Percentiles rank a stretch among this genome's conserved stretches.
Evolutionary conservation across 2,888 invertebrate genomes (phyloP).

Genomic region (Erebia palarica): DNA sequence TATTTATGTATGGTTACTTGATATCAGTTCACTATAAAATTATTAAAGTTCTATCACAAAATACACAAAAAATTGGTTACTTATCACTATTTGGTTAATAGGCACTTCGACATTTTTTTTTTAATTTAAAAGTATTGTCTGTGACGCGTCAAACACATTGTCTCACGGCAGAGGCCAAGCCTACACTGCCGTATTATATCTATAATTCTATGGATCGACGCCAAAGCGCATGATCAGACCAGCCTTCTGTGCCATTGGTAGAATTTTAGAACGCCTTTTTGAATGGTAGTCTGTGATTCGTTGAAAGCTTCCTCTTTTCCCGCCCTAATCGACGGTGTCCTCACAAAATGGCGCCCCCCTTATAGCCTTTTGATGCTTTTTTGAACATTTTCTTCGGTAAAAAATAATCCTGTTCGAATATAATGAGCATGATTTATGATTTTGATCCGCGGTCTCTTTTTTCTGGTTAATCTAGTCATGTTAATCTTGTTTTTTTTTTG

Average conservation of each 20-base stretch:
- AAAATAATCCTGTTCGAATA: constrained; percentile 81
- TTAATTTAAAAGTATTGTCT: constrained; percentile 53
- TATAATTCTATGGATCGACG: constrained; percentile 78
- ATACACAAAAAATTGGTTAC: constrained; percentile 51
- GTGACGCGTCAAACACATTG: constrained; percentile 56
- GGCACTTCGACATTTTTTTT: constrained; percentile 73
- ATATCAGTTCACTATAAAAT: constrained; percentile 26
- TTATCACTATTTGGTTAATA: constrained; percentile 58
- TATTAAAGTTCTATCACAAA: constrained; percentile 52
- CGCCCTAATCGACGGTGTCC: constrained; percentile 72
- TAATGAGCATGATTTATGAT: constrained; percentile 82
- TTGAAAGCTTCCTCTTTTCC: constrained; percentile 61
- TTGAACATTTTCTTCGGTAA: constrained; percentile 79
- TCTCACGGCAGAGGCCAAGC: constrained; percentile 70
- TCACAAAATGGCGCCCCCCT: constrained; percentile 80
- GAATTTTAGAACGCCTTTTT: constrained; percentile 67
- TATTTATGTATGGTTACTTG: not conserved
- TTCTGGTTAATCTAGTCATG: constrained; percentile 73
- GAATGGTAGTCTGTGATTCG: constrained; percentile 58
- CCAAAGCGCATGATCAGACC: constrained; percentile 74
- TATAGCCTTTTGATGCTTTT: constrained; percentile 79
- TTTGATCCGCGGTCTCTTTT: constrained; percentile 71
- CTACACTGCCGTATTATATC: constrained; percentile 78
- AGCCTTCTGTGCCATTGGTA: constrained; percentile 62
- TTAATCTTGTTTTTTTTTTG: constrained; percentile 76